A percentile compares a stretch with the other conserved stretches of the same genome.
These are phyloP conservation scores for Sminthurinus aureus DNA, from an alignment of 2,888 invertebrate genomes.

Conservation along the genomic window DNA sequence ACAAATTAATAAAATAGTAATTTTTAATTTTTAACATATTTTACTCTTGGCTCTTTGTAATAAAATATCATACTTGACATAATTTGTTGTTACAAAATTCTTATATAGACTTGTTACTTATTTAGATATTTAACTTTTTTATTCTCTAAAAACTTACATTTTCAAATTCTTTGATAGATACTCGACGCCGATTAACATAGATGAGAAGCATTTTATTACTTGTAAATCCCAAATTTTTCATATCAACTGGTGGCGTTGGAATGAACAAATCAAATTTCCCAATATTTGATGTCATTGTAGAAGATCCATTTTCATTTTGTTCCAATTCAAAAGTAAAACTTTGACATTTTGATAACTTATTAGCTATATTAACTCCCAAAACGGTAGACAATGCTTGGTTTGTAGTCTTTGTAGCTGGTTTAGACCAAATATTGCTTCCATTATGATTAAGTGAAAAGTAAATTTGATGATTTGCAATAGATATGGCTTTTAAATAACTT, in stretches of 20 bases:
- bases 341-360: constrained; percentile 58
- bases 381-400: constrained; percentile 62
- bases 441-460: constrained; percentile 66
- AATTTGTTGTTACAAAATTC: no score
- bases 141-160: constrained; percentile 64
- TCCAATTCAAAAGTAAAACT: constrained; percentile 42
- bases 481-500: constrained; percentile 66
- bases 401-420: constrained; percentile 63
- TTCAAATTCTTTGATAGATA: constrained; percentile 67
- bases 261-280: constrained; percentile 49
- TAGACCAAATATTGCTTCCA: constrained; percentile 65
- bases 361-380: constrained; percentile 59
- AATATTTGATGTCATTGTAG: background rate
- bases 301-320: constrained; percentile 32
- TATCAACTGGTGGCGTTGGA: constrained; percentile 54
- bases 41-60: no score
- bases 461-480: constrained; percentile 64
- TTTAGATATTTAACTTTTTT: background rate
- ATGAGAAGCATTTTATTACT: constrained; percentile 63
- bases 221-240: constrained; percentile 52
- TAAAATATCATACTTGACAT: no score
- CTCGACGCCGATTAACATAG: constrained; percentile 68
- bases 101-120: no score
- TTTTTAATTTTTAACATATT: no score
- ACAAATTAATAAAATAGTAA: no score